Evolutionary conservation across 2,113 vertebrate genomes (phyloP).

Genomic region (Erythrocercus mccallii): DNA sequence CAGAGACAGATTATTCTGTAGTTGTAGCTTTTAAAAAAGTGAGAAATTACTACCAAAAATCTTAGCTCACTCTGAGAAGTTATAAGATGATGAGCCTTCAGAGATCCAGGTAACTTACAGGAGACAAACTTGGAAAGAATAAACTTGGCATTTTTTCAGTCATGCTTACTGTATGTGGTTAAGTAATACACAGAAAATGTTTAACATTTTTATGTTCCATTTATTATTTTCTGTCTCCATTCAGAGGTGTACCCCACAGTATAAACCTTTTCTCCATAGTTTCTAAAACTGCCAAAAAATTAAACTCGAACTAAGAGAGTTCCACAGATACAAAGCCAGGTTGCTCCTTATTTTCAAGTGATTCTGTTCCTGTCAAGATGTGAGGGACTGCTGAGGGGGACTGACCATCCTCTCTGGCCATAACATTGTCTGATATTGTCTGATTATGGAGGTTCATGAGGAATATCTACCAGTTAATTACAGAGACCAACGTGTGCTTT

Average conservation of each 20-base stretch:
- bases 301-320: background rate
- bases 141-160: background rate
- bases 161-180: background rate
- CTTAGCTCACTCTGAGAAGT: background rate
- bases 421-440: background rate
- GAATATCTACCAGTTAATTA: background rate
- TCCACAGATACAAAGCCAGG: background rate
- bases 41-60: background rate
- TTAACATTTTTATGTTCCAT: background rate
- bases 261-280: background rate
- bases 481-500: background rate
- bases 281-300: background rate
- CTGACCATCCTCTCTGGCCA: background rate
- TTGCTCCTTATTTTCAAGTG: background rate
- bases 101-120: background rate
- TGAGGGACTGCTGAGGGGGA: background rate
- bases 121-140: background rate
- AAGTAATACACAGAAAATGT: background rate
- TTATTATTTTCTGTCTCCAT: background rate
- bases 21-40: background rate
- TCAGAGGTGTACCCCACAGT: background rate
- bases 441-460: background rate
- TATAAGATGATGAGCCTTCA: background rate
- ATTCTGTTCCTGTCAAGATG: background rate
- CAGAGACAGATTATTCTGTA: background rate